These are phyloP conservation scores for Strigamia maritima DNA, from an alignment of 2,888 invertebrate genomes.

Conservation along the genomic window DNA sequence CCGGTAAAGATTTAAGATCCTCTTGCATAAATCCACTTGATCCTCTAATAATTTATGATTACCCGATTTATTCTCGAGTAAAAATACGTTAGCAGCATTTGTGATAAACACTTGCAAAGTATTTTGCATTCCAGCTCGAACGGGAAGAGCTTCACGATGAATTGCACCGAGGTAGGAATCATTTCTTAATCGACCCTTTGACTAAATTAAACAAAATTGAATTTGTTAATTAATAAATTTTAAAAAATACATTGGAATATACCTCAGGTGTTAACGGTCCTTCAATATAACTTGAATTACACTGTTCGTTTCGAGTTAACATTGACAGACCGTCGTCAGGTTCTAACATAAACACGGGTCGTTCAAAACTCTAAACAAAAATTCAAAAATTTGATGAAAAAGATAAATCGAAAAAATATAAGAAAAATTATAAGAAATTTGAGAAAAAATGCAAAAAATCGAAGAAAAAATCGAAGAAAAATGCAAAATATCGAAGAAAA, in stretches of 20 bases:
- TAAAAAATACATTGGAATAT: background rate
- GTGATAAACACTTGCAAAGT: conserved; percentile 85
- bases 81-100: conserved; percentile 91
- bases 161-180: conserved; percentile 84
- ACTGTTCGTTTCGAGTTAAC: background rate
- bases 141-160: conserved; percentile 71
- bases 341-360: conserved; percentile 74
- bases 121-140: conserved; percentile 63
- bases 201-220: background rate
- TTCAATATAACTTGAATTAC: background rate
- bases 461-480: no score
- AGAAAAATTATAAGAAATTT: no score
- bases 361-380: conserved; percentile 60
- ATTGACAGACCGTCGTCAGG: conserved; percentile 47
- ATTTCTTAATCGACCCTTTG: conserved; percentile 63
- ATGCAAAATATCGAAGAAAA: no score
- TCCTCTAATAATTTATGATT: conserved; percentile 72
- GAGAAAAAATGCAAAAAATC: no score
- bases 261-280: conserved; percentile 6
- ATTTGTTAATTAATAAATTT: background rate
- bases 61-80: conserved; percentile 61
- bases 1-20: conserved; percentile 91
- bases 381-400: background rate
- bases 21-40: conserved; percentile 85
- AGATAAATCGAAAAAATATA: conserved; percentile 29